A percentile compares a stretch with the other conserved stretches of the same genome.
phyloP scores from a whole-genome alignment of 2,113 vertebrate species.

The Arizona elegans region DNA sequence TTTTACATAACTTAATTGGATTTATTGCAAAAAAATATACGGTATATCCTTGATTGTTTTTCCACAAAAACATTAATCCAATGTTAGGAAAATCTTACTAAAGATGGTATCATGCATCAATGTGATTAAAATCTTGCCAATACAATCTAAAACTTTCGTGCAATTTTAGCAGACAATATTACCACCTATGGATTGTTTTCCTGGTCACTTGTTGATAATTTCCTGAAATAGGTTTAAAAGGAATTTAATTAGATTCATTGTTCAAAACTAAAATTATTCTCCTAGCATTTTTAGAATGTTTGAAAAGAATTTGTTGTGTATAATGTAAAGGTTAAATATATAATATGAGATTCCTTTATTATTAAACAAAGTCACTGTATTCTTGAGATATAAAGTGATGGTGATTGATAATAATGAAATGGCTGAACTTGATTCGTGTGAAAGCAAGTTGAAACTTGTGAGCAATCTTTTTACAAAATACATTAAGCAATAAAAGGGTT shows the following conservation, averaged over 20 bases:
- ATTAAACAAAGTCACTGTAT: background rate
- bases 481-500: background rate
- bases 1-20: no score
- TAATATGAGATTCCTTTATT: background rate
- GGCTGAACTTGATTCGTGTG: background rate
- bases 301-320: background rate
- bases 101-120: background rate
- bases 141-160: background rate
- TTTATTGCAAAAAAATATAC: no score
- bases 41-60: background rate
- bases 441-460: background rate
- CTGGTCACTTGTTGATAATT: background rate
- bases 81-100: background rate
- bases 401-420: background rate
- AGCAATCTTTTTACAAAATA: background rate
- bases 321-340: background rate
- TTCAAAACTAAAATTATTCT: background rate
- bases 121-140: background rate
- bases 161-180: background rate
- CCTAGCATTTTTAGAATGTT: background rate
- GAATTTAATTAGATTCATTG: background rate
- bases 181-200: background rate
- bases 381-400: background rate
- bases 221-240: background rate
- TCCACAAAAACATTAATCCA: background rate